Evolutionary conservation across 1,140 invertebrate genomes (phyloP), one percentile per base, ranked within the genome.

Genomic region (Ceratina calcarata): DNA sequence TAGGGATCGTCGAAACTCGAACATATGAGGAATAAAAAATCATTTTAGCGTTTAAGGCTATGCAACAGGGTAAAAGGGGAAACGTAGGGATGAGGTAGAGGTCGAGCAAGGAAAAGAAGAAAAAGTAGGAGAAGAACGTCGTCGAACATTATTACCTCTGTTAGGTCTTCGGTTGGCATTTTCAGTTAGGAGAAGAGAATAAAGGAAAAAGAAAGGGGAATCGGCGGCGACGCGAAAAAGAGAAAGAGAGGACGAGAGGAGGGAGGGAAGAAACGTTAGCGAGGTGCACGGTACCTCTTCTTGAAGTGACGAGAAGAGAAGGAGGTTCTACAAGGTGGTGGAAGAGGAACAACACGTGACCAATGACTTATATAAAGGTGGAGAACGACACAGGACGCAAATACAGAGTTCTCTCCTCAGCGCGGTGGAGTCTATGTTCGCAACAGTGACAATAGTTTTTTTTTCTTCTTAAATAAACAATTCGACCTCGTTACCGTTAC

Each of bases 341-440:
- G 85, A 82, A 84, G 88, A 89, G 90, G 91, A 80, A 88, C 71
- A 85, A 90, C 92, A 93, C 92, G 92, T 93, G 92, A 92, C 90
- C 91, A 90, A 92, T 92, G 87, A 89, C 89, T 92, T 92, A 92
- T 93, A 93, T 92, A 93, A 93, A 93, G 90, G 88, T 91, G 84
- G 86, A 85, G 80, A 88, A 90, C 89, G 89, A 87, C 37, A 57
- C 90, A 89, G 88, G 89, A 89, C 84, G 87, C 88, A 88, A 91
- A 93, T 87, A 90, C 90, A 90, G 90, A 91, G 88, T 91, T 91
- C 89, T 92, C 89, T 90, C 89, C 89, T 90, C 89, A 92, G 87
- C 87, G 84, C 87, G 85, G 84, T 83, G 90, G 88, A 90, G 87
- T 75, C 77, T 84, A 83, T 90, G 82, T 60, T 78, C 60, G 62